These are phyloP conservation scores for Melieria omissa DNA, from an alignment of 2,888 invertebrate species.

Conservation along the genomic window DNA sequence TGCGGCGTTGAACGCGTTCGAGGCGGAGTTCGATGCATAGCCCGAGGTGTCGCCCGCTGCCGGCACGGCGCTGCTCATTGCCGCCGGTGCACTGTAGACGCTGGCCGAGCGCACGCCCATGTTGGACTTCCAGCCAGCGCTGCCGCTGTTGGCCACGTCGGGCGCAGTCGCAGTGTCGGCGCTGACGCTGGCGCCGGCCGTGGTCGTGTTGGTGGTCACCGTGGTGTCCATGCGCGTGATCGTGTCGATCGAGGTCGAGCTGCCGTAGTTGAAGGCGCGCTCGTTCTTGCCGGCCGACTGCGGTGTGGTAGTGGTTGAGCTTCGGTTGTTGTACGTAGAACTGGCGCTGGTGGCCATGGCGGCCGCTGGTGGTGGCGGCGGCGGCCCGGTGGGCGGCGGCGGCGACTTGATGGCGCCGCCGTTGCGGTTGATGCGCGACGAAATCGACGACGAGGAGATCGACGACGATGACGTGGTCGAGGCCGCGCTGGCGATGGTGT, in stretches of 20 bases:
- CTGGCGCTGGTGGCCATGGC: conserved; percentile 39
- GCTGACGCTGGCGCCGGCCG: conserved; percentile 37
- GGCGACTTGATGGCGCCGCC: conserved; percentile 56
- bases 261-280: conserved; percentile 54
- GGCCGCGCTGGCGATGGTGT: conserved; percentile 48
- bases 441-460: conserved; percentile 59
- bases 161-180: conserved; percentile 31
- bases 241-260: conserved; percentile 60
- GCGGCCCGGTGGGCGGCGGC: conserved; percentile 59
- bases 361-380: conserved; percentile 60
- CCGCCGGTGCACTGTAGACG: conserved; percentile 63
- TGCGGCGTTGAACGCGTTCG: conserved; percentile 59
- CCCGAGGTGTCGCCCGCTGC: conserved; percentile 58
- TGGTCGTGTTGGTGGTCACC: conserved; percentile 54
- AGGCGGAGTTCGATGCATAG: conserved; percentile 56
- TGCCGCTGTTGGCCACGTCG: conserved; percentile 40
- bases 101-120: conserved; percentile 58
- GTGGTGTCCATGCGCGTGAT: conserved; percentile 61
- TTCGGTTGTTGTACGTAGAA: conserved; percentile 52
- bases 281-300: conserved; percentile 53
- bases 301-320: conserved; percentile 49
- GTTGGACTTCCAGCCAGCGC: conserved; percentile 27
- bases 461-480: conserved; percentile 55
- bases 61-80: conserved; percentile 52
- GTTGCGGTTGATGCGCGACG: conserved; percentile 60